Percentiles rank a stretch among this genome's conserved stretches.
Evolutionary conservation across 2,113 vertebrate species (phyloP).

Genomic region (Zootoca vivipara): DNA sequence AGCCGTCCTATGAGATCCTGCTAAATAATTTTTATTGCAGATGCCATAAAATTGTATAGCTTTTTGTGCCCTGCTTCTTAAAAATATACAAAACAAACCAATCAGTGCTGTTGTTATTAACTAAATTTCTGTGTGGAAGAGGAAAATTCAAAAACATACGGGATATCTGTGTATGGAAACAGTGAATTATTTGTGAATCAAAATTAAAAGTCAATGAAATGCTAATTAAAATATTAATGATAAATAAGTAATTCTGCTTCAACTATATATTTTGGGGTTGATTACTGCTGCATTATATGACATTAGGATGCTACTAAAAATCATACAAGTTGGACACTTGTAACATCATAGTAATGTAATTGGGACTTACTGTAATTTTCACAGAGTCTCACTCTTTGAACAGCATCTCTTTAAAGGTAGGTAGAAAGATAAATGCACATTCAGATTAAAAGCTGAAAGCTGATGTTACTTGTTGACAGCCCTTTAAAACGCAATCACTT

Average conservation of each 20-base stretch:
- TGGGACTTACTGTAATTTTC: slow-evolving; percentile 27
- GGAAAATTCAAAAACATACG: too few relatives aligned
- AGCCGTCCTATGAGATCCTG: not conserved
- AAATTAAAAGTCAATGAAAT: too few relatives aligned
- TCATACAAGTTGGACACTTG: not conserved
- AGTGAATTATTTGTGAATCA: too few relatives aligned
- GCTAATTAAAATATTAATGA: not conserved
- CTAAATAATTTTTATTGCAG: not conserved
- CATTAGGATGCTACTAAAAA: not conserved
- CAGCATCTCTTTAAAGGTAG: slow-evolving; percentile 6
- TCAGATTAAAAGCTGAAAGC: slow-evolving; percentile 31
- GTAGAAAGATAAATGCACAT: slow-evolving; percentile 27
- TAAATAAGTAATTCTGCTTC: not conserved
- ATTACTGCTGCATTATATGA: not conserved
- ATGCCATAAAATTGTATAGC: not conserved
- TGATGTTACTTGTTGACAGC: slow-evolving; percentile 3
- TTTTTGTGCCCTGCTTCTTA: not conserved
- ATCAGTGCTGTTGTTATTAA: too few relatives aligned
- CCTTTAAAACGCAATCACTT: slow-evolving; percentile 38
- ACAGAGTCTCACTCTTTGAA: not conserved
- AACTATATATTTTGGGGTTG: not conserved
- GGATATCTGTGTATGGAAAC: too few relatives aligned
- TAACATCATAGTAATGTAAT: not conserved
- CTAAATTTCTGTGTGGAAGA: too few relatives aligned
- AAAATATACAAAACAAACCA: not conserved